A percentile compares a stretch with the other conserved stretches of the same genome.
Conservation (phyloP, 2,113 vertebrate genomes). For the Bostrychus sinensis region DNA sequence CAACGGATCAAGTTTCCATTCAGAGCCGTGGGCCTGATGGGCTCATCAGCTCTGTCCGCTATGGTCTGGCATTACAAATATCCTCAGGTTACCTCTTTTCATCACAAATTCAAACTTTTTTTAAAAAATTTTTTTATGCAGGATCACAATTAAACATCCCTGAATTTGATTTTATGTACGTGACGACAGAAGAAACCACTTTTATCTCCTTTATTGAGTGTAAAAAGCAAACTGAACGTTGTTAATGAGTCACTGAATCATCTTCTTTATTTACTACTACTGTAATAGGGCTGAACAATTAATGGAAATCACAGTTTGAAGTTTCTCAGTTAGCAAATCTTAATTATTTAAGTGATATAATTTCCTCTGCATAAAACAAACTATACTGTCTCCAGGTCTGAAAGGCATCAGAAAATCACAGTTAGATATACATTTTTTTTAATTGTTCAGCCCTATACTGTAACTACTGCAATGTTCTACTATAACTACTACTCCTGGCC, state of each 20-base stretch:
- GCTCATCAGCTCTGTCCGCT: constrained; percentile 9
- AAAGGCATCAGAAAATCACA: no score
- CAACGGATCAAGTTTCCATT: neutral
- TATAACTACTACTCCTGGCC: no score
- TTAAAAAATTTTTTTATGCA: constrained; percentile 6
- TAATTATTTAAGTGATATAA: no score
- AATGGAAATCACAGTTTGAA: no score
- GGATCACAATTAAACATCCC: neutral
- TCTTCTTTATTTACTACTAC: constrained; percentile 44
- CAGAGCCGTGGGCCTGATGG: neutral
- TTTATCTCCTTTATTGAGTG: neutral
- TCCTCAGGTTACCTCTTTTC: neutral
- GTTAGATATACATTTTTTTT: no score
- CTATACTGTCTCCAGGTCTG: no score
- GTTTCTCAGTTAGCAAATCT: no score
- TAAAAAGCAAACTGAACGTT: neutral
- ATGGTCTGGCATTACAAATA: neutral
- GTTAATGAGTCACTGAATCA: constrained; percentile 16
- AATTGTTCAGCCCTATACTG: no score
- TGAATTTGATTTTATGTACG: constrained; percentile 12
- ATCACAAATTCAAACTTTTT: neutral
- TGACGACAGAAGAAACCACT: neutral
- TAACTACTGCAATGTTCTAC: no score
- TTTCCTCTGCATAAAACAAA: no score
- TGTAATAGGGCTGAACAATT: no score